Base-by-base conservation (phyloP, 2,888 invertebrate species). In the Trichogramma evanescens region DNA sequence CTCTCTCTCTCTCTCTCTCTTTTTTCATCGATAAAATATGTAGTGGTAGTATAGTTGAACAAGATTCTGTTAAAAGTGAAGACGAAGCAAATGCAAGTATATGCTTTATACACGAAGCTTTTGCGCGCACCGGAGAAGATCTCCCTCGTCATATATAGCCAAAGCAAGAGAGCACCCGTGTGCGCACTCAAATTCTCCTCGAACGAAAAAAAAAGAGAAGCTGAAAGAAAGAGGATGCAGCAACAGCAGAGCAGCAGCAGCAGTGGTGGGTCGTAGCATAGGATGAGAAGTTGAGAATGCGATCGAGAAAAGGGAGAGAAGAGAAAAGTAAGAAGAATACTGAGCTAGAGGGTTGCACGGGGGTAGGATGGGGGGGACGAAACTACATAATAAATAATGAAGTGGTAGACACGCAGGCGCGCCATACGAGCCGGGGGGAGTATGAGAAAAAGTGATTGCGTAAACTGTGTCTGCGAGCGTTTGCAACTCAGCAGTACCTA, bases 321-420 rank as follows among this genome's bases (percentile, higher is more conserved):
- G 6, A 8, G 13, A 10, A 7, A 45, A 6, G 10, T 40, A 49
- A 13, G 42, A 40, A 51, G 40, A 51, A 26, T 26, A 26, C 26
- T 26, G 26, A 26, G 26, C 26, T 26, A 26, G 26, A 26, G 26
- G 26, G 26, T 26, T 26, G 26, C 26, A 26, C n/a, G 26, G 26
- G 26, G 26, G 40, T 9, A 5, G 42, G 5, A 51, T 10, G 46
- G 43, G 50, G 43, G 42, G 38, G 10, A 39, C 49, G 5, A 5
- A 58, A 52, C 45, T 48, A 41, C 51, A 26, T 48, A 43, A 58
- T 58, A 58, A 58, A 58, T 52, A 52, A 52, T 58, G 52, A 58
- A 52, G 52, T 43, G 45, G 40, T 46, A n/a, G 40, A 40, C 8
- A 8, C 40, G 40, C 40, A n/a, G 41, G n/a, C 4, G 26, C 4